Conservation (phyloP, 2,113 vertebrate species). For the Mixornis gularis region DNA sequence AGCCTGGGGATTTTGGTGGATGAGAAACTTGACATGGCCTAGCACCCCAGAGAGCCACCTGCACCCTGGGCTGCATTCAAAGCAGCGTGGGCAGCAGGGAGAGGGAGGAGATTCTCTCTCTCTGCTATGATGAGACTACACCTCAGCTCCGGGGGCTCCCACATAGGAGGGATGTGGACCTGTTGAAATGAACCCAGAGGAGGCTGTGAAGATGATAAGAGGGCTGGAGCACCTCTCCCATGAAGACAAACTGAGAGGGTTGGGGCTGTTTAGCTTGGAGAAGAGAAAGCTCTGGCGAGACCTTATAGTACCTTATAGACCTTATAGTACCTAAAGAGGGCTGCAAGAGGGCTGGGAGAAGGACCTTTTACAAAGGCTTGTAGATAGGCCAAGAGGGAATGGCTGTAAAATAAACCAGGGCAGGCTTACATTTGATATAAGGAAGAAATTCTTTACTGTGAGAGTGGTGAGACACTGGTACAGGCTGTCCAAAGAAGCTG, state of each 20-base stretch:
- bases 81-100: background rate
- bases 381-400: background rate
- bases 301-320: background rate
- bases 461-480: background rate
- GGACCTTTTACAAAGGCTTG: background rate
- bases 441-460: background rate
- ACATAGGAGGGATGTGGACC: accelerated
- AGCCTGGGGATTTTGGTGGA: background rate
- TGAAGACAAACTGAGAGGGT: background rate
- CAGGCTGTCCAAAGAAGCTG: background rate
- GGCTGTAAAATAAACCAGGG: background rate
- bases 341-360: background rate
- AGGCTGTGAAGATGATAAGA: background rate
- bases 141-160: background rate
- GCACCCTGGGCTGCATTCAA: background rate
- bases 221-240: background rate
- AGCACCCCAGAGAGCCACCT: background rate
- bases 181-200: background rate
- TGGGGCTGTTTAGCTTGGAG: background rate
- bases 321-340: background rate
- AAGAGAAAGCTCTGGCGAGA: background rate
- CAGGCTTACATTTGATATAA: background rate
- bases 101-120: background rate
- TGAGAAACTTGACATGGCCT: background rate
- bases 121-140: background rate